Conservation (phyloP, 2,888 invertebrate species). For the Baronia brevicornis region DNA sequence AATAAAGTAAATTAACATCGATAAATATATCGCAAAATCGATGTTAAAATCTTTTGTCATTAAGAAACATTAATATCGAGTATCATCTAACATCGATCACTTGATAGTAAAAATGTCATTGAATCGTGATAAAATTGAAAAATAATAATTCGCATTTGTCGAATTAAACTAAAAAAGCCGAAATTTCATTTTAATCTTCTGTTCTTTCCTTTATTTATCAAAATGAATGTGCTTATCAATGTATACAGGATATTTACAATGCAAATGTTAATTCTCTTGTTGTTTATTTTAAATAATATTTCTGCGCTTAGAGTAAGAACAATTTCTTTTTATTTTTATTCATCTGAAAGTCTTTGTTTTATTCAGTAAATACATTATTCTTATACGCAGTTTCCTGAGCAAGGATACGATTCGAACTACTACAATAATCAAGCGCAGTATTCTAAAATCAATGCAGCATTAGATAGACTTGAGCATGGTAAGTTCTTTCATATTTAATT, state of each 20-base stretch:
- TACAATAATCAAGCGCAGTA: constrained; percentile 29
- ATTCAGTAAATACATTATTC: constrained; percentile 11
- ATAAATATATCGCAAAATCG: no score
- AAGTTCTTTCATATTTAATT: constrained; percentile 10
- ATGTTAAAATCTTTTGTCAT: not conserved
- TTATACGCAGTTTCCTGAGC: constrained; percentile 38
- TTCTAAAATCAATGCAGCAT: constrained; percentile 37
- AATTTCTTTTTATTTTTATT: constrained; percentile 12
- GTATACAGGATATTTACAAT: constrained; percentile 3
- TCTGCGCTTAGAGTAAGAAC: constrained; percentile 39
- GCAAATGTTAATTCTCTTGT: constrained; percentile 20
- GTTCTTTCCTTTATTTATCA: no score
- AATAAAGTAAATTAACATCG: no score
- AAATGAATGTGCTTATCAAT: constrained; percentile 29
- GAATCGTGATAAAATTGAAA: constrained; percentile 14
- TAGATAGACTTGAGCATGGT: constrained; percentile 51
- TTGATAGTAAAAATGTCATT: no score
- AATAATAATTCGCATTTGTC: no score
- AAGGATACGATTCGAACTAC: constrained; percentile 41
- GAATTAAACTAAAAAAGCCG: no score
- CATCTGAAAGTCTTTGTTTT: not conserved
- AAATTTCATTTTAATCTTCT: no score
- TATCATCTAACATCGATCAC: no score
- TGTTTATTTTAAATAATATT: constrained; percentile 23
- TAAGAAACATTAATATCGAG: no score